A percentile compares a stretch with the other conserved stretches of the same genome.
Conservation (phyloP, 2,797 vertebrate genomes). For the Danio aesculapii region DNA sequence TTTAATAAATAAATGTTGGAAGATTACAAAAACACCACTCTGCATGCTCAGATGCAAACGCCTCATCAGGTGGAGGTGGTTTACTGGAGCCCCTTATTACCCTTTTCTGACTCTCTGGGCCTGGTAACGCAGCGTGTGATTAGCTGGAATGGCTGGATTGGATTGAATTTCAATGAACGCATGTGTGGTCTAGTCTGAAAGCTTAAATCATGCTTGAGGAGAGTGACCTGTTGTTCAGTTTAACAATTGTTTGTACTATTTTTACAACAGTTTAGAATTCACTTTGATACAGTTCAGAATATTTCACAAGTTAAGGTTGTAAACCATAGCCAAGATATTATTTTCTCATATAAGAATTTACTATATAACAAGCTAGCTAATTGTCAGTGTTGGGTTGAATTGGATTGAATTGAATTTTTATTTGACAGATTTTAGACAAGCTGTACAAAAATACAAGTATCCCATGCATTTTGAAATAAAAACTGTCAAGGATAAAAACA, state of each 20-base stretch:
- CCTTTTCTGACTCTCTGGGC: conserved; percentile 13
- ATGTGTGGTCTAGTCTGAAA: conserved; percentile 23
- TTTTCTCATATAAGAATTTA: background rate
- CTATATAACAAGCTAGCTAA: background rate
- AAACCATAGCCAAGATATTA: background rate
- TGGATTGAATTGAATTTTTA: too few species aligned
- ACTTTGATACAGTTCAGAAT: background rate
- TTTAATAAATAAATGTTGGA: background rate
- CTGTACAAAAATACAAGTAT: too few species aligned
- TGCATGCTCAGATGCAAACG: background rate
- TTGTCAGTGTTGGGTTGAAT: too few species aligned
- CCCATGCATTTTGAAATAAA: too few species aligned
- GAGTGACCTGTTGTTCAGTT: background rate
- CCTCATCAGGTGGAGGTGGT: conserved; percentile 10
- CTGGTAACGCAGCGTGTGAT: conserved; percentile 41
- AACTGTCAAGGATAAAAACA: too few species aligned
- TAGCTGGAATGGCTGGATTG: conserved; percentile 27
- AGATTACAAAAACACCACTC: background rate
- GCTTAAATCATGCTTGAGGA: background rate
- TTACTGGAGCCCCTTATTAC: conserved; percentile 15
- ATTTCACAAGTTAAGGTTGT: background rate
- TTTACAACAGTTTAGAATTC: too few species aligned
- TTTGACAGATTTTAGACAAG: too few species aligned
- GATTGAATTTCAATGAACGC: conserved; percentile 44
- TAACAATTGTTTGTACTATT: too few species aligned